Evolutionary conservation across 2,113 vertebrate genomes (phyloP).

Genomic region (Azemiops feae): DNA sequence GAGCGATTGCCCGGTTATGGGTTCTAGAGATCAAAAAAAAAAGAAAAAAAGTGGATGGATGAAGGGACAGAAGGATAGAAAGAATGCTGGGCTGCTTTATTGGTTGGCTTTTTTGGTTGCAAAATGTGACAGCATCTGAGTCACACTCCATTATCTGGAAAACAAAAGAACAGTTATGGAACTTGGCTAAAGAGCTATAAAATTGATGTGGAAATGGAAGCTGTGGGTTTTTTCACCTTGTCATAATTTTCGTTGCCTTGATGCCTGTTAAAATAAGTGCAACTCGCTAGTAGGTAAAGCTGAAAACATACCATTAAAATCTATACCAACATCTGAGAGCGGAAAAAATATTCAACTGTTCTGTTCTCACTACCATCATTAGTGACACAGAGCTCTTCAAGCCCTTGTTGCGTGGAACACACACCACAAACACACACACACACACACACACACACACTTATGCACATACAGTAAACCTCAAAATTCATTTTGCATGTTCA

Average conservation of each 20-base stretch:
- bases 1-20: background rate
- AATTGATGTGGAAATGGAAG: background rate
- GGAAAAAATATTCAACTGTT: background rate
- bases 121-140: background rate
- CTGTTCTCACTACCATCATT: background rate
- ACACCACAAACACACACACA: background rate
- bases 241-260: background rate
- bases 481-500: background rate
- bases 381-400: background rate
- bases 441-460: background rate
- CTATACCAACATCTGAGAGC: background rate
- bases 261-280: background rate
- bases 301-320: background rate
- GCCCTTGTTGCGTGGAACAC: background rate
- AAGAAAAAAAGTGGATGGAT: background rate
- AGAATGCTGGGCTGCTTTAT: background rate
- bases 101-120: background rate
- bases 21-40: background rate
- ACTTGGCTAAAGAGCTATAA: constrained; percentile 24
- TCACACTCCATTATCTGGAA: background rate
- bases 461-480: background rate
- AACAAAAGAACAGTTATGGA: constrained; percentile 8
- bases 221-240: background rate
- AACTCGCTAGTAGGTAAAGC: background rate
- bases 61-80: background rate